Evolutionary conservation across 2,888 invertebrate species (phyloP), one percentile per base, ranked within the genome.

Genomic region (Pocota personata): DNA sequence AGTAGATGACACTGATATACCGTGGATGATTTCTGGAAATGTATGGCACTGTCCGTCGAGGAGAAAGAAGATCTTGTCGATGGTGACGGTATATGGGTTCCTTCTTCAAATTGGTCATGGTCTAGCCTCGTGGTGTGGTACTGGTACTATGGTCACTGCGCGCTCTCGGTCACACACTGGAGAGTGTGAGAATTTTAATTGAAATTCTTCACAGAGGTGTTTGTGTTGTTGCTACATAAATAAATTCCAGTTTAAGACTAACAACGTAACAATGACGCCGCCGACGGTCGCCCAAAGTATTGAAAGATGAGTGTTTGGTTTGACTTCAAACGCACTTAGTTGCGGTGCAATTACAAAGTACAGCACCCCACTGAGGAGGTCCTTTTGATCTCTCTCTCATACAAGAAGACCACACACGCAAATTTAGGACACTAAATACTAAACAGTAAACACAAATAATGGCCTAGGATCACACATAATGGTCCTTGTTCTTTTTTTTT

Each of bases 1-100:
- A 87, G 83, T 82, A 87, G 87, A 87, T 88, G 88, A 88, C 88
- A 88, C 87, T 88, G 88, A 88, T 88, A 87, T 87, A 87, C 87
- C 88, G 88, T 88, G 87, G 84, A 84, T 87, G 88, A 88, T 88
- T 87, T 87, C 82, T 82, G 75, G 83, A 88, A 87, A 87, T 82
- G 76, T 82, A 86, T 82, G 86, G 71, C 76, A 76, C 66, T 69
- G 72, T 60, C 58, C 64, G 50, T 8, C 30, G 27, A 32, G 14
- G 21, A 58, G 10, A 21, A 27, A 67, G 19, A 58, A 43, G 37
- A 58, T 69, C 66, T 57, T 76, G 58, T 77, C 58, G 71, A 62
- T 12, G 46, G 62, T 71, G 48, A 48, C 62, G 64, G 69, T 84
- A 66, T 84, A 66, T 75, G 64, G 80, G 62, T 73, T 83, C 19